A percentile compares a stretch with the other conserved stretches of the same genome.
phyloP scores from a whole-genome alignment of 2,113 vertebrate species.

The Pterophyllum scalare region DNA sequence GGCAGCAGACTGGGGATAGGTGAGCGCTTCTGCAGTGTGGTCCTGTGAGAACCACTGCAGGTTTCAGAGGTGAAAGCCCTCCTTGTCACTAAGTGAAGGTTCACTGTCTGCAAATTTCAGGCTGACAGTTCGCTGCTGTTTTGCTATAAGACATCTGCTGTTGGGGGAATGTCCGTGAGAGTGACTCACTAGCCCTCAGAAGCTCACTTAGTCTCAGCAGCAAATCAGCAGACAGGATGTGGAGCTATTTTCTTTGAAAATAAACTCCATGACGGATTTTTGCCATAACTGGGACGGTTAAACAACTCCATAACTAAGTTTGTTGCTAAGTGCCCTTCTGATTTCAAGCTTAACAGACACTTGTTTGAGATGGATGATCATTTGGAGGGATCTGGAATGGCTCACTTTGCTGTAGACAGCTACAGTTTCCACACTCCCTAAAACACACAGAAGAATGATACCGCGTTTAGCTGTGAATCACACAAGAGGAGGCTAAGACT shows the following conservation, averaged over 20 bases:
- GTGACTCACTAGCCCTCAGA: slow-evolving; percentile 55
- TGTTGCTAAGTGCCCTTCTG: slow-evolving; percentile 38
- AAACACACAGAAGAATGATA: slow-evolving; percentile 18
- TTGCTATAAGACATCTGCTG: slow-evolving; percentile 66
- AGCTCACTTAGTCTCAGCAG: slow-evolving; percentile 48
- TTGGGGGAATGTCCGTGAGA: slow-evolving; percentile 41
- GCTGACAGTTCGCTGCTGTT: slow-evolving; percentile 22
- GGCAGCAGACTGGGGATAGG: slow-evolving; percentile 24
- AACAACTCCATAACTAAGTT: slow-evolving; percentile 32
- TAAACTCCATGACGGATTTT: slow-evolving; percentile 51
- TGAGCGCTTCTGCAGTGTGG: slow-evolving; percentile 45
- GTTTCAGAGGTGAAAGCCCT: slow-evolving; percentile 63
- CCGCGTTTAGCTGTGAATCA: slow-evolving; percentile 30
- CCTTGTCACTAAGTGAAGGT: slow-evolving; percentile 63
- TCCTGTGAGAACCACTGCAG: slow-evolving; percentile 36
- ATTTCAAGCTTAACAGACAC: slow-evolving; percentile 60
- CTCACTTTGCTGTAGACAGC: slow-evolving; percentile 33
- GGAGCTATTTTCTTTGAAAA: slow-evolving; percentile 68
- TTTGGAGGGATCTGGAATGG: slow-evolving; percentile 44
- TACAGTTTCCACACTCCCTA: slow-evolving; percentile 49
- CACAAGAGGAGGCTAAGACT: slow-evolving; percentile 11
- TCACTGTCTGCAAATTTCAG: slow-evolving; percentile 38
- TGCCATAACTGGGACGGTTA: slow-evolving; percentile 26
- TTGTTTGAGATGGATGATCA: slow-evolving; percentile 56
- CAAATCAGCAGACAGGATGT: slow-evolving; percentile 61